These are phyloP conservation scores for Bufotes viridis DNA, from an alignment of 2,797 vertebrate species.

Conservation along the genomic window DNA sequence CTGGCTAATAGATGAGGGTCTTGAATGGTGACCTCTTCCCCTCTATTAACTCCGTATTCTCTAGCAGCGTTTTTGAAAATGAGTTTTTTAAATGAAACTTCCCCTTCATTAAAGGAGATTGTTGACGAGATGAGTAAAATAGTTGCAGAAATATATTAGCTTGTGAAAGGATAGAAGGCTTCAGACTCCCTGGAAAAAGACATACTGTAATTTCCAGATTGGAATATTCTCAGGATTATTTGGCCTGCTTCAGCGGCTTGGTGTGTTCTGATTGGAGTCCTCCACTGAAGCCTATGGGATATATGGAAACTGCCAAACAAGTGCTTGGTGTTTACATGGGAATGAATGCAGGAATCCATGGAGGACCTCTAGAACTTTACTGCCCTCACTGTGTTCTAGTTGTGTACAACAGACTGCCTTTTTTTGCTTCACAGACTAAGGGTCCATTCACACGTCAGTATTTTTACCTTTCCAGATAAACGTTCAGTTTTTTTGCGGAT, in stretches of 20 bases:
- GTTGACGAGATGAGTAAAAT: neutral
- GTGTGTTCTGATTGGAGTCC: neutral
- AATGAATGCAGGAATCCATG: too few species aligned
- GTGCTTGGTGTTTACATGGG: too few species aligned
- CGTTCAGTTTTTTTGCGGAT: too few species aligned
- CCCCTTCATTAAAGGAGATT: neutral
- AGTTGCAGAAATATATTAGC: neutral
- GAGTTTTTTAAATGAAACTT: neutral
- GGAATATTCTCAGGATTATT: neutral
- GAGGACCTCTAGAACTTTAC: too few species aligned
- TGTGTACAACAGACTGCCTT: too few species aligned
- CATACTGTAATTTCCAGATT: neutral
- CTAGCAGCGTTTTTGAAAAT: neutral
- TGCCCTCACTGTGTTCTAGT: too few species aligned
- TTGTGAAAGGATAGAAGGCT: neutral
- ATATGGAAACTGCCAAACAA: neutral
- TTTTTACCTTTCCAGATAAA: too few species aligned
- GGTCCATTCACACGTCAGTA: too few species aligned
- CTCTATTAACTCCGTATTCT: conserved; percentile 41
- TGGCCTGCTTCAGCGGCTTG: neutral
- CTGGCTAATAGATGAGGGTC: neutral
- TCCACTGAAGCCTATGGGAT: neutral
- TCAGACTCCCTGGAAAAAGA: too few species aligned
- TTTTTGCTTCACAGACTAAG: too few species aligned
- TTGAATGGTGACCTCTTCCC: neutral